Evolutionary conservation across 2,113 vertebrate genomes (phyloP).

Genomic region (Microcebus tavaratra): DNA sequence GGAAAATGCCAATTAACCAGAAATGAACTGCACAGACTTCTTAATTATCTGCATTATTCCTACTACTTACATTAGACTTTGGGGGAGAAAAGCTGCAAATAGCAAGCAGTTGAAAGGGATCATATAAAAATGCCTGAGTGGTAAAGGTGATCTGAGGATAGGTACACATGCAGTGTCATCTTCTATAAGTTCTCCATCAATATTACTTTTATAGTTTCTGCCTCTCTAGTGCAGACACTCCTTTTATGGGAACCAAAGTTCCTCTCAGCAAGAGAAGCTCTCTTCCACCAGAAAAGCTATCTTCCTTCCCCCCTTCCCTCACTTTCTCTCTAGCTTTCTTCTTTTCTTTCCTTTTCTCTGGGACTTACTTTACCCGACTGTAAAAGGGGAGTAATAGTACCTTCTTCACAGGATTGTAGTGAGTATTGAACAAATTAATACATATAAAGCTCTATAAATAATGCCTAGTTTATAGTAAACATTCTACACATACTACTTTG

Average conservation of each 20-base stretch:
- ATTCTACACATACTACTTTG: not conserved
- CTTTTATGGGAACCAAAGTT: slow-evolving; percentile 12
- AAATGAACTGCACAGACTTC: slow-evolving; percentile 52
- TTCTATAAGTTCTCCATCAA: not conserved
- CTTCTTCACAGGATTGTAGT: not conserved
- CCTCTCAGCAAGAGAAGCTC: not conserved
- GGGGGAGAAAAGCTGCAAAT: not conserved
- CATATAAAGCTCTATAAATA: not conserved
- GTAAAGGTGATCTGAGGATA: slow-evolving; percentile 20
- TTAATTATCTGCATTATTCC: slow-evolving; percentile 56
- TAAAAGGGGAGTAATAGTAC: not conserved
- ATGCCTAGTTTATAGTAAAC: not conserved
- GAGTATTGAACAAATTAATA: not conserved
- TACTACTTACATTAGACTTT: slow-evolving; percentile 6
- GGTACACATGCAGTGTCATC: not conserved
- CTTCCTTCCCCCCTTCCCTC: not conserved
- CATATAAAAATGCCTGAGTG: slow-evolving; percentile 13
- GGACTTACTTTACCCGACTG: not conserved
- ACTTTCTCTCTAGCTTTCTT: not conserved
- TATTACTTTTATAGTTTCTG: not conserved
- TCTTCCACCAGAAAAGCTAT: not conserved
- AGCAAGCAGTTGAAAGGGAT: slow-evolving; percentile 31
- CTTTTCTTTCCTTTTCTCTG: not conserved
- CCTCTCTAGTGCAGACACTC: not conserved
- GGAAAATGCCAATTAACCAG: slow-evolving; percentile 70